Evolutionary conservation across 2,113 vertebrate species (phyloP).

Genomic region (Falco punctatus): DNA sequence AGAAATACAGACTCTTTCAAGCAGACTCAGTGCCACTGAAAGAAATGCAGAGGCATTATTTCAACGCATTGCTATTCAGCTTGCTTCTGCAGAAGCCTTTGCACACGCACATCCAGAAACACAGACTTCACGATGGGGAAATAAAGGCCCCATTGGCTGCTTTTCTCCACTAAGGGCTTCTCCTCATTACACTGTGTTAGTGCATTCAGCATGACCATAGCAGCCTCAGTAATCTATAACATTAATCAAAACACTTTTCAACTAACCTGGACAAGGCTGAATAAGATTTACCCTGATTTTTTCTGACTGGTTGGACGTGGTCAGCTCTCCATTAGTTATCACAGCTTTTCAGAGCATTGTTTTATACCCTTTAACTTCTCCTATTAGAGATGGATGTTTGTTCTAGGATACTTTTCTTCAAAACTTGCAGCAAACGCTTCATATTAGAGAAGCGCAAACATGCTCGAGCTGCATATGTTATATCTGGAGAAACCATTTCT

Average conservation of each 20-base stretch:
- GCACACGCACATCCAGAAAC: neutral
- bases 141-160: conserved; percentile 8
- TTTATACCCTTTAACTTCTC: neutral
- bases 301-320: neutral
- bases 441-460: neutral
- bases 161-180: conserved; percentile 26
- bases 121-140: neutral
- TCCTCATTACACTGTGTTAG: neutral
- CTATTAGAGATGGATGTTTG: neutral
- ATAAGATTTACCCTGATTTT: neutral
- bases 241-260: conserved; percentile 42
- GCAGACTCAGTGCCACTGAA: neutral
- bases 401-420: neutral
- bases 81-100: conserved; percentile 23
- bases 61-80: neutral
- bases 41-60: neutral
- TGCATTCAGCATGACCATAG: neutral
- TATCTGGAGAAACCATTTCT: neutral
- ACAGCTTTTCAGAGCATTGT: neutral
- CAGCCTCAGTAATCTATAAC: neutral
- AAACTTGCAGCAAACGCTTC: neutral
- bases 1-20: conserved; percentile 16
- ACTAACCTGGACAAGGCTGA: neutral
- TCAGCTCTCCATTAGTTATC: neutral
- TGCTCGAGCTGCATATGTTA: accelerated